Conservation (phyloP, 2,113 vertebrate species). For the Raja brachyura region DNA sequence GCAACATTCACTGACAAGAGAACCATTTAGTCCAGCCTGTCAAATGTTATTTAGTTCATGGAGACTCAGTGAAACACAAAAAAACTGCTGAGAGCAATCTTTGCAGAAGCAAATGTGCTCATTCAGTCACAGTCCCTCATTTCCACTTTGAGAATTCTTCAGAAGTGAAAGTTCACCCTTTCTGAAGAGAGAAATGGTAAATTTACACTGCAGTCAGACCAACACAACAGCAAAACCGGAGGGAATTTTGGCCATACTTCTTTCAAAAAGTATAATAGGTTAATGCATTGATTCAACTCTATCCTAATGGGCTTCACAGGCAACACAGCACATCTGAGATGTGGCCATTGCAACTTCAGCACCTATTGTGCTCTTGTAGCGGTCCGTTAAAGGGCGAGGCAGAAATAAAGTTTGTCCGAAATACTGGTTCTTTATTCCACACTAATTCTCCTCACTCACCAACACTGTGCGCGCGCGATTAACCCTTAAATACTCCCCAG, state of each 20-base stretch:
- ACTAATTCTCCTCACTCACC: too few species aligned
- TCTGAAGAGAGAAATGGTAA: not conserved
- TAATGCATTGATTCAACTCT: not conserved
- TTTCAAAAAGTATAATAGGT: not conserved
- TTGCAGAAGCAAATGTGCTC: not conserved
- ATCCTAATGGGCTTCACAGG: not conserved
- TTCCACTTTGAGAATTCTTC: not conserved
- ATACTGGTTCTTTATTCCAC: too few species aligned
- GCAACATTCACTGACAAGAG: slow-evolving; percentile 2
- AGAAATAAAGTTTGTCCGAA: too few species aligned
- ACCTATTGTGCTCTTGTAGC: too few species aligned
- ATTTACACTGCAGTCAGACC: not conserved
- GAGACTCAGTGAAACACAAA: not conserved
- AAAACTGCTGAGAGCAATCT: not conserved
- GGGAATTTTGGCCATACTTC: not conserved
- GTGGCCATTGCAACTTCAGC: not conserved
- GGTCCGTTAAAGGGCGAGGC: too few species aligned
- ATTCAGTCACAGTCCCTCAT: not conserved
- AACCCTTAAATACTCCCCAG: too few species aligned
- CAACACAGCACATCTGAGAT: not conserved
- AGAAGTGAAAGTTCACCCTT: not conserved
- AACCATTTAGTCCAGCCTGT: not conserved
- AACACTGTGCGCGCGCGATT: too few species aligned
- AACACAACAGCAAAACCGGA: not conserved
- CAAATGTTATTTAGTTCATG: not conserved